phyloP scores from a whole-genome alignment of 2,888 invertebrate genomes.

The Chelonus formosanus region DNA sequence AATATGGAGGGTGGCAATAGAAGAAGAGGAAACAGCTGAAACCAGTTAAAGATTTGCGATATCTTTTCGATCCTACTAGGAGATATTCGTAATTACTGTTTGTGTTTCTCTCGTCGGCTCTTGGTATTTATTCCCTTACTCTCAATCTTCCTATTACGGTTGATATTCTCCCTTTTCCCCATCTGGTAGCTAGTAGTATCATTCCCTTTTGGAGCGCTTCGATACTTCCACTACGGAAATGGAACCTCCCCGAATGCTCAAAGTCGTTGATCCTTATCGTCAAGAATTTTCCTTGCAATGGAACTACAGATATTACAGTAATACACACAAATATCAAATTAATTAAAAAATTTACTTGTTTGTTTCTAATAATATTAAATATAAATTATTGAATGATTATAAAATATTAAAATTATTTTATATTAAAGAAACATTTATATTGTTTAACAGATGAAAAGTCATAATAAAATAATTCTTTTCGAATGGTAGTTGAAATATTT shows the following conservation, averaged over 20 bases:
- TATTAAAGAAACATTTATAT: no score
- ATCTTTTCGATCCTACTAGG: slow-evolving; percentile 63
- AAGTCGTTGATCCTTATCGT: slow-evolving; percentile 6
- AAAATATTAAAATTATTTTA: no score
- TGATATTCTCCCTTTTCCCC: slow-evolving; percentile 25
- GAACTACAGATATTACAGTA: background rate
- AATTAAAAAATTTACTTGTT: background rate
- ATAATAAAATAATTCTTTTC: background rate
- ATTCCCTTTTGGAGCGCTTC: slow-evolving; percentile 43
- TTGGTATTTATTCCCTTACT: slow-evolving; percentile 55
- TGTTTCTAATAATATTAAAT: background rate
- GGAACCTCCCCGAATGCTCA: slow-evolving; percentile 29
- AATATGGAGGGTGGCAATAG: slow-evolving; percentile 28
- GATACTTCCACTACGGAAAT: slow-evolving; percentile 44
- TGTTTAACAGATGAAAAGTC: no score
- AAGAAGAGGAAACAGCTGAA: slow-evolving; percentile 54
- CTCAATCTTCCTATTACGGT: slow-evolving; percentile 34
- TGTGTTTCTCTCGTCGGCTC: slow-evolving; percentile 62
- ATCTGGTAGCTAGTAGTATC: slow-evolving; percentile 41
- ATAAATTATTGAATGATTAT: no score
- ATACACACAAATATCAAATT: background rate
- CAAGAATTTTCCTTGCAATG: background rate
- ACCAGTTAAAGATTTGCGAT: slow-evolving; percentile 65
- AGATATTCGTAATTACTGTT: slow-evolving; percentile 66
- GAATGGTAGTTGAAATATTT: slow-evolving; percentile 1